Percentiles rank a stretch among this genome's conserved stretches.
These are phyloP conservation scores for Autographa pulchrina DNA, from an alignment of 2,888 invertebrate genomes.

Conservation along the genomic window DNA sequence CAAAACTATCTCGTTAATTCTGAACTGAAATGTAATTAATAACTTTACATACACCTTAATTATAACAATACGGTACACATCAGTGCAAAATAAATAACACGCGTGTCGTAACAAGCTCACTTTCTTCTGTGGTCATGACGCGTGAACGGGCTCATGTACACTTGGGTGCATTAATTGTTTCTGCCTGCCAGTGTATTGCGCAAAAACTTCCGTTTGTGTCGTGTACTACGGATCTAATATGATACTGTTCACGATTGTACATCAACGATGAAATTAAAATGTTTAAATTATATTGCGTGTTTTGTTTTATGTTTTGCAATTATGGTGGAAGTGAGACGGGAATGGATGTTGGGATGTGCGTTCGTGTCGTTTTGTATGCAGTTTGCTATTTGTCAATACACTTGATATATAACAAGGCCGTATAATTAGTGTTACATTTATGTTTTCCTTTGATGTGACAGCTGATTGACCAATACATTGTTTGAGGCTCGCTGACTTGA, in stretches of 20 bases:
- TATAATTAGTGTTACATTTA: conserved; percentile 45
- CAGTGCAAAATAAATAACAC: conserved; percentile 64
- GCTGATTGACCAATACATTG: conserved; percentile 49
- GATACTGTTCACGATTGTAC: not conserved
- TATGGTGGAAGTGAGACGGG: not conserved
- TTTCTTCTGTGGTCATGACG: conserved; percentile 76
- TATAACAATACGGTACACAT: conserved; percentile 52
- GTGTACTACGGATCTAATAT: conserved; percentile 48
- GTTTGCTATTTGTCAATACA: conserved; percentile 34
- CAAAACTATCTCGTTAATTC: conserved; percentile 24
- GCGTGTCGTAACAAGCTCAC: conserved; percentile 74
- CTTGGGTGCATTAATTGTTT: conserved; percentile 73
- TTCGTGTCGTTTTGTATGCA: not conserved
- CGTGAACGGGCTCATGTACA: conserved; percentile 73
- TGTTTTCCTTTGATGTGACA: conserved; percentile 46
- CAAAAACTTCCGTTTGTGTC: conserved; percentile 76
- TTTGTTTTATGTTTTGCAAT: not conserved
- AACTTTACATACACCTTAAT: conserved; percentile 44
- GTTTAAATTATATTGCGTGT: not conserved
- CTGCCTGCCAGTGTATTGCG: conserved; percentile 71
- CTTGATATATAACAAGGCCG: conserved; percentile 38
- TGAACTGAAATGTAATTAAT: conserved; percentile 28
- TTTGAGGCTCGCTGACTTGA: conserved; percentile 25
- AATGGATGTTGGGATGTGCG: not conserved
- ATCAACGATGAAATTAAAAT: not conserved